Percentiles rank a stretch among this genome's conserved stretches.
Evolutionary conservation across 1,140 invertebrate species (phyloP).

Genomic region (Amphibalanus amphitrite): DNA sequence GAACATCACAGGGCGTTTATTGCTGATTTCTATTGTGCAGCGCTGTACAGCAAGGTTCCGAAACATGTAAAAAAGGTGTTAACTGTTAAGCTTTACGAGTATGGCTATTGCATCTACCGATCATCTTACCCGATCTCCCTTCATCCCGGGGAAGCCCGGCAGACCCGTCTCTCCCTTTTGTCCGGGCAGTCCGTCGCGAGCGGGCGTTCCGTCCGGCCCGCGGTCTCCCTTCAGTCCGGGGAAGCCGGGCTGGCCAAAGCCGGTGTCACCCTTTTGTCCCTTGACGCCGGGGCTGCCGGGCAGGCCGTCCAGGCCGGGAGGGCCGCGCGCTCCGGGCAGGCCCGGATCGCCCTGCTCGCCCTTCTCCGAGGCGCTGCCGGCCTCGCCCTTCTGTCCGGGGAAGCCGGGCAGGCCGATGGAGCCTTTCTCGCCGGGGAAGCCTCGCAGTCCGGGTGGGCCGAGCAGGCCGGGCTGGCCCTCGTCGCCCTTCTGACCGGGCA

Average conservation of each 20-base stretch:
- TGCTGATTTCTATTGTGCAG: no score
- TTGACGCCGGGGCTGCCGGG: constrained; percentile 12
- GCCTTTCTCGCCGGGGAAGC: constrained; percentile 28
- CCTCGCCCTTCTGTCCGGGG: constrained; percentile 23
- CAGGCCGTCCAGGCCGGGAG: constrained; percentile 16
- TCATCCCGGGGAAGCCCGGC: constrained; percentile 17
- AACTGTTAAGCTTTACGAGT: no score
- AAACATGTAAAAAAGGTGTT: no score
- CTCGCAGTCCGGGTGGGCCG: constrained; percentile 21
- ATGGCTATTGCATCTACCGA: no score
- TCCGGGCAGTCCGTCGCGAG: constrained; percentile 16
- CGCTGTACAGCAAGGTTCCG: no score
- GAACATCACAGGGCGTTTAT: no score
- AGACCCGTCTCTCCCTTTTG: constrained; percentile 17
- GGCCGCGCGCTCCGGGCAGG: constrained; percentile 17
- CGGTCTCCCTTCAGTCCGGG: constrained; percentile 17
- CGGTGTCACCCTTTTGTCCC: constrained; percentile 19
- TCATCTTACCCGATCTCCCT: constrained; percentile 13
- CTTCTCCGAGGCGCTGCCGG: constrained; percentile 18
- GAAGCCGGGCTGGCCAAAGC: constrained; percentile 12
- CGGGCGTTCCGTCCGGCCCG: constrained; percentile 14
- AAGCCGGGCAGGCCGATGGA: constrained; percentile 17
- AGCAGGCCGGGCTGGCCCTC: constrained; percentile 28
- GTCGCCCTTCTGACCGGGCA: constrained; percentile 39
- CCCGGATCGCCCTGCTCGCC: constrained; percentile 17